Evolutionary conservation across 2,888 invertebrate species (phyloP).

Genomic region (Hydriomena furcata): DNA sequence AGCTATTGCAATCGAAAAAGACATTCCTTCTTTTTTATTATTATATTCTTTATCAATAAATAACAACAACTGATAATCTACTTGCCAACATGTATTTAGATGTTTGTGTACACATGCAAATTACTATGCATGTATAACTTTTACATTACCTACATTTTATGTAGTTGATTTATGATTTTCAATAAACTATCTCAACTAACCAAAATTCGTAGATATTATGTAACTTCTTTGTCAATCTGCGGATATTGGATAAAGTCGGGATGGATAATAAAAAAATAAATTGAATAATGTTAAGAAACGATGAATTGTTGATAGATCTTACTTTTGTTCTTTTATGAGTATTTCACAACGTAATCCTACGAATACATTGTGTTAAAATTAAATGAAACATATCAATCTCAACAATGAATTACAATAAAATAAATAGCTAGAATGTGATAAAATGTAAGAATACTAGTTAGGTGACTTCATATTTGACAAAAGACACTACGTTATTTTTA

Average conservation of each 20-base stretch:
- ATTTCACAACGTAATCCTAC: slow-evolving; percentile 13
- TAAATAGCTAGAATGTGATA: slow-evolving; percentile 30
- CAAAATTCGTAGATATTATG: slow-evolving; percentile 1
- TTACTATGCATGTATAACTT: neutral
- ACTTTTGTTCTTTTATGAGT: slow-evolving; percentile 3
- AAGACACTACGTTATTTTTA: slow-evolving; percentile 17
- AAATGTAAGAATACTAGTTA: slow-evolving; percentile 25
- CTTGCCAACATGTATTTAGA: slow-evolving; percentile 23
- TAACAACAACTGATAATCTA: slow-evolving; percentile 11
- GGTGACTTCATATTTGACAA: slow-evolving; percentile 18
- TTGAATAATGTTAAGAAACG: neutral
- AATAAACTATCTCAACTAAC: neutral
- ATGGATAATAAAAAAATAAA: too few species aligned
- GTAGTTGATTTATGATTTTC: neutral
- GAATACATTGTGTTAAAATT: slow-evolving; percentile 11
- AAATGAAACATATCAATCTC: slow-evolving; percentile 23
- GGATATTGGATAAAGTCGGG: neutral
- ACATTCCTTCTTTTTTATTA: slow-evolving; percentile 18
- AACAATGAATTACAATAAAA: slow-evolving; percentile 21
- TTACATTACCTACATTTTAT: neutral
- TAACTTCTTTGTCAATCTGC: neutral
- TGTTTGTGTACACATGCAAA: slow-evolving; percentile 3
- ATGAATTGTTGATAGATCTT: slow-evolving; percentile 3
- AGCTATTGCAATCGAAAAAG: slow-evolving; percentile 6
- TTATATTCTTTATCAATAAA: slow-evolving; percentile 9